A percentile compares a stretch with the other conserved stretches of the same genome.
Evolutionary conservation across 2,113 vertebrate genomes (phyloP).

Genomic region (Ammodytes marinus): DNA sequence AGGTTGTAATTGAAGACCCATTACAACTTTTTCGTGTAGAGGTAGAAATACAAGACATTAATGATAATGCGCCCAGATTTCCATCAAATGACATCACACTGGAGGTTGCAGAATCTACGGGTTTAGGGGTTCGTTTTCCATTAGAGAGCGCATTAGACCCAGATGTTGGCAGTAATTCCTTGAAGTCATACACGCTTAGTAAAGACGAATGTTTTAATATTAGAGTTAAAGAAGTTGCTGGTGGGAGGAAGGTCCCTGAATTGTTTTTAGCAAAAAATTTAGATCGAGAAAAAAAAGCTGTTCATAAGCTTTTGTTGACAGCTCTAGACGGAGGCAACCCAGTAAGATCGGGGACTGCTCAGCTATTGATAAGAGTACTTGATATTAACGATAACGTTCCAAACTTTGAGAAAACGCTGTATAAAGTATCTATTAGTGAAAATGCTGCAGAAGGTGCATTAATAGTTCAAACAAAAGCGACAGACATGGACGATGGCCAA

Average conservation of each 20-base stretch:
- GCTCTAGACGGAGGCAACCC: conserved; percentile 80
- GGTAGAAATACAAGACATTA: conserved; percentile 87
- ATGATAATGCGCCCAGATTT: conserved; percentile 88
- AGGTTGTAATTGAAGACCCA: conserved; percentile 85
- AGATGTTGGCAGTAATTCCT: conserved; percentile 86
- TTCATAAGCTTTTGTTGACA: conserved; percentile 84
- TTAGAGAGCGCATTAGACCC: conserved; percentile 87
- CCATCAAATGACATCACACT: conserved; percentile 78
- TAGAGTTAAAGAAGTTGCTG: conserved; percentile 41
- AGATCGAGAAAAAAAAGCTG: conserved; percentile 77
- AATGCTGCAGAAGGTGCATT: conserved; percentile 52
- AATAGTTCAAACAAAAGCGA: conserved; percentile 53
- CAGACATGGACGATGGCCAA: conserved; percentile 83
- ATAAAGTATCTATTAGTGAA: conserved; percentile 79
- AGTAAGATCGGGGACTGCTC: conserved; percentile 67
- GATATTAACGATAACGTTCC: conserved; percentile 90
- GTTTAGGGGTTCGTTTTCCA: conserved; percentile 82
- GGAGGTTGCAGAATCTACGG: conserved; percentile 83
- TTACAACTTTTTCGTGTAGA: conserved; percentile 85
- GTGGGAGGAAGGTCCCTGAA: conserved; percentile 72
- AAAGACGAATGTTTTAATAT: conserved; percentile 81
- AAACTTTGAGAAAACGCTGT: conserved; percentile 45
- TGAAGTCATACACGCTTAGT: conserved; percentile 85
- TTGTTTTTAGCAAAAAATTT: conserved; percentile 78
- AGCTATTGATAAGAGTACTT: conserved; percentile 64